These are phyloP conservation scores for Amphilophus citrinellus DNA, from an alignment of 2,113 vertebrate species.

Conservation along the genomic window DNA sequence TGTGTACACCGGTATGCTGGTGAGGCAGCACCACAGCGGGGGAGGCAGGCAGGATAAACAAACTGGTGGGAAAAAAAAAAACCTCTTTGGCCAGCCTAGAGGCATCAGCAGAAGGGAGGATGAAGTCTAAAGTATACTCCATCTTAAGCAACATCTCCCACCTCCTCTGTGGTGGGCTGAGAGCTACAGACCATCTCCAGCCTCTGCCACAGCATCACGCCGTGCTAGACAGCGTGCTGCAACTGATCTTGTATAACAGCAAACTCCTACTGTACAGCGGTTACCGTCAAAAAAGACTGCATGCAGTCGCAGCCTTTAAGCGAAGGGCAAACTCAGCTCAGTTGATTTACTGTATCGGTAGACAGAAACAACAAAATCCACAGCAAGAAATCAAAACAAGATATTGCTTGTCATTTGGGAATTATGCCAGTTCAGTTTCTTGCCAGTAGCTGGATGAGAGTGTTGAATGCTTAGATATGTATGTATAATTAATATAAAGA, in stretches of 20 bases:
- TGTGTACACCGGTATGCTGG: conserved; percentile 27
- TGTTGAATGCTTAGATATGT: not conserved
- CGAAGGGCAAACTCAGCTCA: not conserved
- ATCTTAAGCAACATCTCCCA: conserved; percentile 61
- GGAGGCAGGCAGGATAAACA: conserved; percentile 67
- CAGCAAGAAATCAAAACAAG: not conserved
- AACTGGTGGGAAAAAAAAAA: conserved; percentile 39
- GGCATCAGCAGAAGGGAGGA: conserved; percentile 63
- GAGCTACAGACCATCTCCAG: conserved; percentile 52
- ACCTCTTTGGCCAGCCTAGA: conserved; percentile 59
- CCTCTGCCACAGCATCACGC: conserved; percentile 39
- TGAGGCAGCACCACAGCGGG: conserved; percentile 50
- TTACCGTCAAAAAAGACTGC: not conserved
- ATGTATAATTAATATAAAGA: not conserved
- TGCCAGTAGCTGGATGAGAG: not conserved
- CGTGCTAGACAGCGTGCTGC: not conserved
- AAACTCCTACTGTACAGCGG: not conserved
- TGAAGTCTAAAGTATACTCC: conserved; percentile 45
- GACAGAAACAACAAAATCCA: not conserved
- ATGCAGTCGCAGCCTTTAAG: not conserved
- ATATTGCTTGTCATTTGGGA: not conserved
- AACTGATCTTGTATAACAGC: conserved; percentile 38
- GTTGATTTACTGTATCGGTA: not conserved
- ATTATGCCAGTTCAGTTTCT: not conserved
- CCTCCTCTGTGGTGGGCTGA: conserved; percentile 64